Conservation (phyloP, 1,140 invertebrate genomes). For the Aphelenchoides avenae region DNA sequence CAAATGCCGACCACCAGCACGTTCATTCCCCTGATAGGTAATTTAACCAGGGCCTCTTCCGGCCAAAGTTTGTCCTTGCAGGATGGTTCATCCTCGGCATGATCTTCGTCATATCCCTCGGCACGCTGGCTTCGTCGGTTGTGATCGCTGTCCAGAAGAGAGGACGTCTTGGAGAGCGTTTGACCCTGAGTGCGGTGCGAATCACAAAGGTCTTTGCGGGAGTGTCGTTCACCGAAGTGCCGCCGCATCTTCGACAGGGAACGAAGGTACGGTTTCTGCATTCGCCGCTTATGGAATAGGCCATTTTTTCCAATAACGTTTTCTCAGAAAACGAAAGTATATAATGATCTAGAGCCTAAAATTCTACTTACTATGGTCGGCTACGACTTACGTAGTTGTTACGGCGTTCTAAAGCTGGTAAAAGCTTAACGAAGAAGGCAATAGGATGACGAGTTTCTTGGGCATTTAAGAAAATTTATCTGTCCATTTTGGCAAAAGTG, state of each 20-base stretch:
- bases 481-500: too few species aligned
- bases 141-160: constrained; percentile 57
- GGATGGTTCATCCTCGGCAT: constrained; percentile 57
- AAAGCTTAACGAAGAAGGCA: too few species aligned
- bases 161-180: constrained; percentile 50
- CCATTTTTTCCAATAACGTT: too few species aligned
- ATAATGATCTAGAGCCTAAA: too few species aligned
- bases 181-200: constrained; percentile 39
- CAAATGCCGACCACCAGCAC: constrained; percentile 58
- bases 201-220: constrained; percentile 41
- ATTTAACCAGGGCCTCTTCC: constrained; percentile 6
- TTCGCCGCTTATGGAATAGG: background rate
- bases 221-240: constrained; percentile 50
- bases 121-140: constrained; percentile 53
- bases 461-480: too few species aligned
- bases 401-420: too few species aligned
- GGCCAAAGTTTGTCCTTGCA: too few species aligned
- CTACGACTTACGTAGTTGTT: too few species aligned
- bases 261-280: constrained; percentile 27
- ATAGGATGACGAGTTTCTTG: too few species aligned
- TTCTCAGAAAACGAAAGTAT: too few species aligned
- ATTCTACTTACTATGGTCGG: too few species aligned
- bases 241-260: constrained; percentile 50
- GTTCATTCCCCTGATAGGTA: constrained; percentile 53
- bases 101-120: constrained; percentile 54